Percentiles rank a stretch among this genome's conserved stretches.
Conservation (phyloP, 2,888 invertebrate genomes). For the Mylabris sibirica region DNA sequence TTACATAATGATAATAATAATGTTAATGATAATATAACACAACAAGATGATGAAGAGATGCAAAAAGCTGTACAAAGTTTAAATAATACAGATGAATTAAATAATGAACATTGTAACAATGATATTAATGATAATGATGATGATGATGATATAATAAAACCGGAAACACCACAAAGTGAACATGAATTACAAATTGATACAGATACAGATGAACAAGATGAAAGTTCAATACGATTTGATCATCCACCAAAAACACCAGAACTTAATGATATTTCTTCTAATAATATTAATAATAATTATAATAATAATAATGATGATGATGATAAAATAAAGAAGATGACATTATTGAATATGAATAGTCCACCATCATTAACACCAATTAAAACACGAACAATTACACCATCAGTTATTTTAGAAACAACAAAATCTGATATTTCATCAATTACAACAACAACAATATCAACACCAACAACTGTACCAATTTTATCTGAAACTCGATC, state of each 20-base stretch:
- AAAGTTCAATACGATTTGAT: slow-evolving; percentile 62
- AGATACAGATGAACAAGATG: slow-evolving; percentile 80
- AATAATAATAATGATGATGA: slow-evolving; percentile 58
- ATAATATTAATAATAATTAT: background rate
- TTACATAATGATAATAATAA: slow-evolving; percentile 56
- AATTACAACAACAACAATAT: slow-evolving; percentile 30
- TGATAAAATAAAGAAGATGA: slow-evolving; percentile 37
- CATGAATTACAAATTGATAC: slow-evolving; percentile 85
- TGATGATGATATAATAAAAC: slow-evolving; percentile 64
- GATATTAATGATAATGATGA: background rate
- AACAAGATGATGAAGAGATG: slow-evolving; percentile 83
- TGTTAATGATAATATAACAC: background rate
- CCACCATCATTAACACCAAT: slow-evolving; percentile 59
- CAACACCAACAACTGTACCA: slow-evolving; percentile 38
- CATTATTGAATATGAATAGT: slow-evolving; percentile 50
- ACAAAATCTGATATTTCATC: slow-evolving; percentile 36
- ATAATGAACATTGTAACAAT: slow-evolving; percentile 53
- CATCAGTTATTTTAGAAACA: slow-evolving; percentile 21
- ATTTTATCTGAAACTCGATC: slow-evolving; percentile 44
- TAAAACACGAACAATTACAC: slow-evolving; percentile 42
- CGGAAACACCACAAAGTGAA: slow-evolving; percentile 86
- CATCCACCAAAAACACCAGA: slow-evolving; percentile 62
- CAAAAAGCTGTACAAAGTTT: slow-evolving; percentile 84
- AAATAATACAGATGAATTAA: slow-evolving; percentile 69
- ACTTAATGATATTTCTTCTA: slow-evolving; percentile 56